These are phyloP conservation scores for Botia kubotai DNA, from an alignment of 2,797 vertebrate species.

Conservation along the genomic window DNA sequence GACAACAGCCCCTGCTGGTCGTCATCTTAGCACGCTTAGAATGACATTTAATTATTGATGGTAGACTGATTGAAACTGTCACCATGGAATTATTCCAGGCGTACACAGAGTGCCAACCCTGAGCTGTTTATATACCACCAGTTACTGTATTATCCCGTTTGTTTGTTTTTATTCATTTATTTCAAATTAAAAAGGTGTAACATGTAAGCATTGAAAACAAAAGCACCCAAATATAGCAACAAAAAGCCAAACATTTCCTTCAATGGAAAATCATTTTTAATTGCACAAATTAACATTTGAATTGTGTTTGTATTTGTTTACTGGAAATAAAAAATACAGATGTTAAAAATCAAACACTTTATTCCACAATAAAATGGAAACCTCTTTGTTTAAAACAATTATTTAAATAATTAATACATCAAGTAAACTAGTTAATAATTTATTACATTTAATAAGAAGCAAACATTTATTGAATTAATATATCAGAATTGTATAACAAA, in stretches of 20 bases:
- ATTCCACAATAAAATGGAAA: not conserved
- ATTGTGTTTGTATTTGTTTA: no score
- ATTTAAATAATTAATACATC: not conserved
- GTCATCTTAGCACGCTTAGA: constrained; percentile 7
- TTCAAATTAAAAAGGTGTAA: not conserved
- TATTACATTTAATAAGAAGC: not conserved
- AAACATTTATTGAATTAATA: not conserved
- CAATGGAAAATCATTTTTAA: no score
- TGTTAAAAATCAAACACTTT: not conserved
- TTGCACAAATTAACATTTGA: no score
- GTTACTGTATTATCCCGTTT: not conserved
- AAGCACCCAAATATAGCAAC: not conserved
- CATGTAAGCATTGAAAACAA: not conserved
- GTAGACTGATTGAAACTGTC: constrained; percentile 15
- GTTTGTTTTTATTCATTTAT: not conserved
- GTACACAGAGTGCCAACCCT: not conserved
- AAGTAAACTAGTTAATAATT: not conserved
- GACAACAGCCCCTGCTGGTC: constrained; percentile 6
- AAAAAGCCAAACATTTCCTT: no score
- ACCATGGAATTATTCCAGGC: not conserved
- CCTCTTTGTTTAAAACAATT: not conserved
- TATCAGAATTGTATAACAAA: not conserved
- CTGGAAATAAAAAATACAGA: no score
- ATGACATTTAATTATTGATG: constrained; percentile 33
- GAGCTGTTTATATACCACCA: not conserved